Evolutionary conservation across 2,113 vertebrate species (phyloP).

Genomic region (Theristicus caerulescens): DNA sequence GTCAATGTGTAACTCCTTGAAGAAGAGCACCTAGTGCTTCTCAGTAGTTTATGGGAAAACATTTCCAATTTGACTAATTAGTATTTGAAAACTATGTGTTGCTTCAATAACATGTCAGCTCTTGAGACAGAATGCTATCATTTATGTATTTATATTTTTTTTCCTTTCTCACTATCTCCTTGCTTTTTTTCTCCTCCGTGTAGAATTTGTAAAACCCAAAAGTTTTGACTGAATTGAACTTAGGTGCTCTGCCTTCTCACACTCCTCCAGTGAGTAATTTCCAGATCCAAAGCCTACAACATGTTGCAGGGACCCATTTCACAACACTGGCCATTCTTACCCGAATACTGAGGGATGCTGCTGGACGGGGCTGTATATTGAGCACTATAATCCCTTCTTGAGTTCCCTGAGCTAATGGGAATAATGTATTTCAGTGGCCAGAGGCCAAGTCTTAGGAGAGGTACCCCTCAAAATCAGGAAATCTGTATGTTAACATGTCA

Average conservation of each 20-base stretch:
- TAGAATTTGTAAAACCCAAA: neutral
- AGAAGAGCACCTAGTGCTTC: neutral
- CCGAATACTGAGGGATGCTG: neutral
- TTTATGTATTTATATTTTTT: neutral
- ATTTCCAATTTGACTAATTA: neutral
- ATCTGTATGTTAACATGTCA: neutral
- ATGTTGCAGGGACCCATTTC: neutral
- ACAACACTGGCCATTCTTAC: neutral
- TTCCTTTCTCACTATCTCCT: neutral
- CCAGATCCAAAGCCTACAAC: neutral
- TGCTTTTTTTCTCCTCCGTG: neutral
- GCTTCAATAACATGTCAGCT: neutral
- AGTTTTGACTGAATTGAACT: neutral
- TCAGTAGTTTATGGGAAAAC: neutral
- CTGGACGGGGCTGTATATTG: neutral
- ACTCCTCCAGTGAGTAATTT: neutral
- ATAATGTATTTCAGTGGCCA: neutral
- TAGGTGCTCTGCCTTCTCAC: neutral
- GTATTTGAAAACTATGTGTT: neutral
- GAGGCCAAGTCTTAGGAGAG: neutral
- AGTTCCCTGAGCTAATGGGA: neutral
- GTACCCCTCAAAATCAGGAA: neutral
- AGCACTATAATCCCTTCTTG: neutral
- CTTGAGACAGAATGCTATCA: neutral
- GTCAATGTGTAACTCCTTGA: neutral